Evolutionary conservation across 2,797 vertebrate genomes (phyloP).

Genomic region (Cephalopachus bancanus): DNA sequence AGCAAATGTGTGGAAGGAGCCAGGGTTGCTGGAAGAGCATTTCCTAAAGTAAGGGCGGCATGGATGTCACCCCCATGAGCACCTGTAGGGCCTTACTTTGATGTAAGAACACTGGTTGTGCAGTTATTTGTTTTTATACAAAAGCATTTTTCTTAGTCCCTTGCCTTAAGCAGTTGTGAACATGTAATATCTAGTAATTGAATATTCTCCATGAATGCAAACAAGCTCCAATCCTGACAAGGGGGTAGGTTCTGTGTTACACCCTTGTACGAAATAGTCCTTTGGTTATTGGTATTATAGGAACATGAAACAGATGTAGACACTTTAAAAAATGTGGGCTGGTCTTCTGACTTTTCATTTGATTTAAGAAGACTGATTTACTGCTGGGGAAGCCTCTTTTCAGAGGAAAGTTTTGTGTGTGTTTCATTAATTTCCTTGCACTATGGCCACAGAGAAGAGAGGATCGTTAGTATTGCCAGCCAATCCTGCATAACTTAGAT

Average conservation of each 20-base stretch:
- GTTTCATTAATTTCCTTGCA: conserved; percentile 8
- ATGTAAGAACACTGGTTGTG: not conserved
- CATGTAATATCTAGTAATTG: not conserved
- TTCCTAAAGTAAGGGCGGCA: not conserved
- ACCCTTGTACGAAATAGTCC: not conserved
- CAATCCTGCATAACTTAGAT: not conserved
- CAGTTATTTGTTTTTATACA: not conserved
- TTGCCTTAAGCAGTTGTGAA: not conserved
- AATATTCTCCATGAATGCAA: not conserved
- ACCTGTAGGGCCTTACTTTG: not conserved
- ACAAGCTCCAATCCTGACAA: not conserved
- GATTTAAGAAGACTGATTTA: conserved; percentile 62
- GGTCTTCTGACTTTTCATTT: conserved; percentile 52
- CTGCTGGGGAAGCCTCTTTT: conserved; percentile 61
- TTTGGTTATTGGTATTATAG: conserved; percentile 5
- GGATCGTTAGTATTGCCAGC: not conserved
- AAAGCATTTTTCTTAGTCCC: not conserved
- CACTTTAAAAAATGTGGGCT: not conserved
- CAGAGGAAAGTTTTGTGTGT: conserved; percentile 23
- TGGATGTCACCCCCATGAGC: too few relatives aligned
- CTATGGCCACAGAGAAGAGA: not conserved
- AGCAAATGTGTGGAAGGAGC: not conserved
- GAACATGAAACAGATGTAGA: conserved; percentile 72
- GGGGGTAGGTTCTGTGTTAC: not conserved
- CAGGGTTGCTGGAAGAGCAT: not conserved